phyloP scores from a whole-genome alignment of 2,888 invertebrate species.

The Nomada hirtipes region DNA sequence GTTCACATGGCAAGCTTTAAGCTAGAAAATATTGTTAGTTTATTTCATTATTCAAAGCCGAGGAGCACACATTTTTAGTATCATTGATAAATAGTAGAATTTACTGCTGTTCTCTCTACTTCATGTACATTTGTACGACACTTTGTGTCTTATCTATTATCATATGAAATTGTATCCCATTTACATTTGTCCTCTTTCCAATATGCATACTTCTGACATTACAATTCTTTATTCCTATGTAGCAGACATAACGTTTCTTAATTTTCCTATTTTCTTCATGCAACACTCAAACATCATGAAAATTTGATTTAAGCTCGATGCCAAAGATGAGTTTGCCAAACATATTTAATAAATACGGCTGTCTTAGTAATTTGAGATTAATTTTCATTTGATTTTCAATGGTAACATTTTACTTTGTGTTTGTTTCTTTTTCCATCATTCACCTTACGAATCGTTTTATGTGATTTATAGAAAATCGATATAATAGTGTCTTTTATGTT shows the following conservation, averaged over 20 bases:
- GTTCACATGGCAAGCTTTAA: conserved; percentile 70
- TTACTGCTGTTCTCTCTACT: conserved; percentile 55
- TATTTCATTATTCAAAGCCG: conserved; percentile 59
- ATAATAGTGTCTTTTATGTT: conserved; percentile 24
- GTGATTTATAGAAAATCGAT: conserved; percentile 16
- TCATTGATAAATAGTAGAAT: conserved; percentile 63
- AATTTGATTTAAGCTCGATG: conserved; percentile 12
- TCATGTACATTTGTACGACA: conserved; percentile 57
- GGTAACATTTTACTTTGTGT: neutral
- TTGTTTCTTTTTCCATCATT: neutral
- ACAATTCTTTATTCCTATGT: conserved; percentile 32
- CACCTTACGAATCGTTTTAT: conserved; percentile 12
- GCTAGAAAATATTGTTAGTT: conserved; percentile 63
- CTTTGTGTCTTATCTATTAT: conserved; percentile 55
- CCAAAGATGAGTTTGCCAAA: conserved; percentile 14
- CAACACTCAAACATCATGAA: conserved; percentile 29
- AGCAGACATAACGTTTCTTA: conserved; percentile 43
- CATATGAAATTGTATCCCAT: conserved; percentile 53
- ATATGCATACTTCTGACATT: conserved; percentile 37
- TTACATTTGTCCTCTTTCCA: conserved; percentile 38
- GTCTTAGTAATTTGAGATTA: conserved; percentile 14
- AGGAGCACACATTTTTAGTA: conserved; percentile 62
- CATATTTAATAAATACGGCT: conserved; percentile 5
- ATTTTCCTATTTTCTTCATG: conserved; percentile 45
- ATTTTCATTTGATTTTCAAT: conserved; percentile 10